Percentiles rank a stretch among this genome's conserved stretches.
These are phyloP conservation scores for Condylura cristata DNA, from an alignment of 2,113 vertebrate species.

Conservation along the genomic window DNA sequence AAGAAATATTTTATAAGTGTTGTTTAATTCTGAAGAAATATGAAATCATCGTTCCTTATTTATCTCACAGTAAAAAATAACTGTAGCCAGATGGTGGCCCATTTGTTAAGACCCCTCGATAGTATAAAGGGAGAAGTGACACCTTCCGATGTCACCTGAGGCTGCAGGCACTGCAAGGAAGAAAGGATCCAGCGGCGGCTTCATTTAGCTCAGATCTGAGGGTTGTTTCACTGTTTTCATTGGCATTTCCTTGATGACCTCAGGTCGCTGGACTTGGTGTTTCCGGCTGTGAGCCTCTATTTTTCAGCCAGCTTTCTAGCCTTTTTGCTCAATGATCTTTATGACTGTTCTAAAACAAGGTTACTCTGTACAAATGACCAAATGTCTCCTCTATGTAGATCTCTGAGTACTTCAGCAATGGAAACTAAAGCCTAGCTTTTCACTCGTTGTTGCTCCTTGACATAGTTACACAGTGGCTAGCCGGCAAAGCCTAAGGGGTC, in stretches of 20 bases:
- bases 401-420: background rate
- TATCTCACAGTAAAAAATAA: background rate
- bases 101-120: background rate
- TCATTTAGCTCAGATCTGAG: background rate
- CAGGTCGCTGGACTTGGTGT: background rate
- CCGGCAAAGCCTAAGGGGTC: background rate
- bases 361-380: background rate
- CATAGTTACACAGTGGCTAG: background rate
- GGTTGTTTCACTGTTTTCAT: background rate
- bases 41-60: background rate
- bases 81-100: background rate
- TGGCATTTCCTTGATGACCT: background rate
- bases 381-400: background rate
- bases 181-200: accelerated
- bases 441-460: background rate
- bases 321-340: background rate
- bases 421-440: background rate
- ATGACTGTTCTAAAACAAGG: background rate
- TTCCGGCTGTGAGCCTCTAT: background rate
- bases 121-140: background rate
- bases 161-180: background rate
- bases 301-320: background rate
- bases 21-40: conserved; percentile 24
- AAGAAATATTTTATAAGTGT: background rate
- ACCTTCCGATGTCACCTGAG: background rate